Conservation (phyloP, 2,113 vertebrate species). For the Siphamia tubifer region DNA sequence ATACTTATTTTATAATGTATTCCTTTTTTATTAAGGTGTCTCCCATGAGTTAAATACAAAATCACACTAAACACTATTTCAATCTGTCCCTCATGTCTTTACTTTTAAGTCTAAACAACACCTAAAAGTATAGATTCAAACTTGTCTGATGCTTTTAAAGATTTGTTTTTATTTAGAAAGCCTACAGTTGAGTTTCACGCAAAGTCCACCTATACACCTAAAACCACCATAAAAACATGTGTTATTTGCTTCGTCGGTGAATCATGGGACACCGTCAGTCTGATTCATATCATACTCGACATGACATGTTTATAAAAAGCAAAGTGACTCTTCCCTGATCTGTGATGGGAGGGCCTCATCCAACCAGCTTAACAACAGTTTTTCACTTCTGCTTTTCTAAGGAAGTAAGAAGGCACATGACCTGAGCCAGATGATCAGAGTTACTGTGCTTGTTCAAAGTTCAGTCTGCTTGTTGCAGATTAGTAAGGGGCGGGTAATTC, state of each 20-base stretch:
- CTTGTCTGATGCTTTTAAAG: not conserved
- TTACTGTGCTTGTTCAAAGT: constrained; percentile 73
- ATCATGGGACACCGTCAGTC: not conserved
- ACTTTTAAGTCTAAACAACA: too few species aligned
- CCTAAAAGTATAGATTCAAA: too few species aligned
- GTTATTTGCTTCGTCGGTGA: not conserved
- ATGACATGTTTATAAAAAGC: constrained; percentile 31
- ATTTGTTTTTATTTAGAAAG: not conserved
- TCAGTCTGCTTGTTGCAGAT: constrained; percentile 65
- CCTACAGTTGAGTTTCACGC: not conserved
- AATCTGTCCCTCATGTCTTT: too few species aligned
- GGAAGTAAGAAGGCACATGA: constrained; percentile 82
- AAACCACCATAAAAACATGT: not conserved
- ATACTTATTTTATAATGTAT: not conserved
- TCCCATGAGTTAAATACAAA: not conserved
- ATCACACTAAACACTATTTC: too few species aligned
- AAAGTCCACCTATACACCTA: not conserved
- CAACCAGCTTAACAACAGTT: constrained; percentile 60
- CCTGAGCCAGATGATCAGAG: constrained; percentile 71
- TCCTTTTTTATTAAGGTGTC: not conserved
- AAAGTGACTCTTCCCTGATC: constrained; percentile 4
- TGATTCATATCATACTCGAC: constrained; percentile 8
- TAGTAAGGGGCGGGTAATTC: constrained; percentile 50
- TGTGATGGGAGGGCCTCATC: constrained; percentile 39
- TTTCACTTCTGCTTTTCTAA: constrained; percentile 77